These are phyloP conservation scores for Mionectes macconnelli DNA, from an alignment of 2,113 vertebrate species.

Conservation along the genomic window DNA sequence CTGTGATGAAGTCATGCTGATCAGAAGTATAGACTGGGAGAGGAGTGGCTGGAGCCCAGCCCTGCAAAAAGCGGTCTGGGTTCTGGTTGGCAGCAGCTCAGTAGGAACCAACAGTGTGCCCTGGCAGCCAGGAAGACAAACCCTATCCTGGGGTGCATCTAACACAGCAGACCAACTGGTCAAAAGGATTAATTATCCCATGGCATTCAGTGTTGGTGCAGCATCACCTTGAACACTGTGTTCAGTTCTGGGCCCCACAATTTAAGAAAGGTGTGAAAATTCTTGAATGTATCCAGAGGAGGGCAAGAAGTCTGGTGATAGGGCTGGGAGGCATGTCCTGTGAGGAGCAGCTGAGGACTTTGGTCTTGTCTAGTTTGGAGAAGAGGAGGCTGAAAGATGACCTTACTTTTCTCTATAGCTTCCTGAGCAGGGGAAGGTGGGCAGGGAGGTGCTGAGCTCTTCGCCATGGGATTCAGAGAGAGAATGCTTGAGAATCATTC, in stretches of 20 bases:
- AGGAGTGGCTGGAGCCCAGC: not conserved
- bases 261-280: not conserved
- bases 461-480: no score
- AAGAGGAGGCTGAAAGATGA: not conserved
- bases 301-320: not conserved
- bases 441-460: not conserved
- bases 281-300: not conserved
- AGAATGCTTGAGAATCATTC: accelerated
- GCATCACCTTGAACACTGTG: not conserved
- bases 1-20: not conserved
- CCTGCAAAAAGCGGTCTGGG: not conserved
- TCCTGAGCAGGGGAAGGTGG: not conserved
- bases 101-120: not conserved
- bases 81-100: not conserved
- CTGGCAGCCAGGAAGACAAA: not conserved
- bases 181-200: not conserved
- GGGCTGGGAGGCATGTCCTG: not conserved
- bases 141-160: not conserved
- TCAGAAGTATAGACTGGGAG: not conserved
- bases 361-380: not conserved
- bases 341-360: not conserved
- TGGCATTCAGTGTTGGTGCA: not conserved
- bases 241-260: not conserved
- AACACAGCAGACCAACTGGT: not conserved
- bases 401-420: not conserved